These are phyloP conservation scores for Pipistrellus pipistrellus DNA, from an alignment of 2,797 vertebrate species.

Conservation along the genomic window DNA sequence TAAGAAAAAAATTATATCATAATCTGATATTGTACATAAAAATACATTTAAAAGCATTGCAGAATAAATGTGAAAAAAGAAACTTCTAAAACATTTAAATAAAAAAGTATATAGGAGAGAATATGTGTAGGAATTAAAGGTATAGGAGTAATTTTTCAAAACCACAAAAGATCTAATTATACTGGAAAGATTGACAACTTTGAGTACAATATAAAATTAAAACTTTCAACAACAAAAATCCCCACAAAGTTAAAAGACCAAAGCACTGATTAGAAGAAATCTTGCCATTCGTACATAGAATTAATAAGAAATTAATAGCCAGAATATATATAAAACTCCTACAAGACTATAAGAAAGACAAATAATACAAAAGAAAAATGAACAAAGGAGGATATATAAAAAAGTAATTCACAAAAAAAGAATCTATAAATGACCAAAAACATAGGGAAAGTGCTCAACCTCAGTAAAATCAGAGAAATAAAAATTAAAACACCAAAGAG, in stretches of 20 bases:
- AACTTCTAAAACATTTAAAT: neutral
- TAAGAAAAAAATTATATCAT: neutral
- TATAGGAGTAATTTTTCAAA: neutral
- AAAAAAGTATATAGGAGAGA: neutral
- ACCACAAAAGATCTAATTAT: neutral
- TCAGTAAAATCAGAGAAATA: neutral
- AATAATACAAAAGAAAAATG: neutral
- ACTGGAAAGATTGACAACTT: neutral
- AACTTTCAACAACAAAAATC: neutral
- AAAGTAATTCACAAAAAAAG: slow-evolving; percentile 8
- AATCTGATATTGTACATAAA: neutral
- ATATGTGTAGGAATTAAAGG: neutral
- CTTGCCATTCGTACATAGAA: neutral
- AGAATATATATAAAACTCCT: neutral
- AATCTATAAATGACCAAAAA: neutral
- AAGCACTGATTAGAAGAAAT: neutral
- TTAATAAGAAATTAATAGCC: neutral
- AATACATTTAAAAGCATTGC: neutral
- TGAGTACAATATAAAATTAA: neutral
- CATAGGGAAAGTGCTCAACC: neutral
- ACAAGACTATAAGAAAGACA: neutral
- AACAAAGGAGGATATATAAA: neutral
- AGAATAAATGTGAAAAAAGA: neutral
- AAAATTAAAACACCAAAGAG: neutral
- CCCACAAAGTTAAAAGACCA: neutral